phyloP scores from a whole-genome alignment of 2,797 vertebrate species.

The Onychomys torridus region DNA sequence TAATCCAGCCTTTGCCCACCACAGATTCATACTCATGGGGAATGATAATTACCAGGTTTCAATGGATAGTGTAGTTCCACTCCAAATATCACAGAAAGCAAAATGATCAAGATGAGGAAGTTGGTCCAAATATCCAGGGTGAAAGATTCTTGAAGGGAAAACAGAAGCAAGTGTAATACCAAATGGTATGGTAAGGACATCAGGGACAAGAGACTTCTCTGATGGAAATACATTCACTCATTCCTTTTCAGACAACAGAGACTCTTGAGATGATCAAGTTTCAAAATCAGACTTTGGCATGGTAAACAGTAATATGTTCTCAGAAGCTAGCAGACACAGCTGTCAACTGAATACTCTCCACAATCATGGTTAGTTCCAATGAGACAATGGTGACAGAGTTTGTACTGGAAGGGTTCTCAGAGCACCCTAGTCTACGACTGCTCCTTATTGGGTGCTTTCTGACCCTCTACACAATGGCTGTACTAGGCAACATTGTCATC shows the following conservation, averaged over 20 bases:
- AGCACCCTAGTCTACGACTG: background rate
- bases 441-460: slow-evolving; percentile 32
- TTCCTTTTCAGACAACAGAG: background rate
- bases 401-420: slow-evolving; percentile 66
- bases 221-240: background rate
- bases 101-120: background rate
- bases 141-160: background rate
- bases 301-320: background rate
- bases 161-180: background rate
- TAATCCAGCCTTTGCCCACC: background rate
- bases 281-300: background rate
- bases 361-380: background rate
- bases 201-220: too few relatives aligned
- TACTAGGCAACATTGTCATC: slow-evolving; percentile 71
- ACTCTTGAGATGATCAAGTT: background rate
- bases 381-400: slow-evolving; percentile 57
- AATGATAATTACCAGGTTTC: too few relatives aligned
- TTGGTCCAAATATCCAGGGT: background rate
- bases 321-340: background rate
- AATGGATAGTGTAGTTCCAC: too few relatives aligned
- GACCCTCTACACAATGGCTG: background rate
- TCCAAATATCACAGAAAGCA: too few relatives aligned
- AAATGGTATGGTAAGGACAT: background rate
- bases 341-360: background rate
- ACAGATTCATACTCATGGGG: background rate